Base-by-base conservation (phyloP, 2,113 vertebrate genomes). In the Pseudorasbora parva region DNA sequence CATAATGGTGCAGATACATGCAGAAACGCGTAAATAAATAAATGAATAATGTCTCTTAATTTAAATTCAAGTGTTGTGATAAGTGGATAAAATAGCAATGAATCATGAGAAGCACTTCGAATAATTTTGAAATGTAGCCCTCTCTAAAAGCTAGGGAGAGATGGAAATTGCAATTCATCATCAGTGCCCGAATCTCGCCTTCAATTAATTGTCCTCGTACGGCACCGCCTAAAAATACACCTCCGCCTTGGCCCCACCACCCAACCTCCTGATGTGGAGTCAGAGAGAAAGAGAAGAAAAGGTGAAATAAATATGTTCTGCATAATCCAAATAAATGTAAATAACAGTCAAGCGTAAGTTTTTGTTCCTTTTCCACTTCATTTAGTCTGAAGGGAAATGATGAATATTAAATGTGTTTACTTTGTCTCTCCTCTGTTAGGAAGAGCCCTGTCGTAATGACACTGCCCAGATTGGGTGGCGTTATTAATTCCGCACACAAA, bases 381-480 rank as follows among this genome's bases (percentile, higher is more conserved):
- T 92, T 92, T 91, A 77, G 79, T 89, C 64, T 23, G 81, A 90
- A 87, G 71, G 76, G 86, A 87, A 84, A 88, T 92, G 84, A 93
- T 93, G 93, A 93, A 95, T 94, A 92, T 92, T 92, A 93, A 94
- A 89, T 86, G 72, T 91, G 92, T 94, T 94, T 93, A 90, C 89
- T 71, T 86, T 57, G 54, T 74, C 81, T 85, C 64, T 88, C 91
- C 92, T 86, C 91, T 88, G 91, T 86, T 86, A 79, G 19, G 72
- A 69, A 90, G 89, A 90, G 86, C 84, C 87, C 84, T 84, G 83
- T 86, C 85, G 72, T 89, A 91, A 91, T 88, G 90, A 90, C 87
- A 82, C 71, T 82, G 89, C 89, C 91, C 89, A 90, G 85, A 91
- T 85, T 84, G 87, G 86, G 86, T 88, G 88, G 88, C 89, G 89